Evolutionary conservation across 2,888 invertebrate species (phyloP).

Genomic region (Pediacus dermestoides): DNA sequence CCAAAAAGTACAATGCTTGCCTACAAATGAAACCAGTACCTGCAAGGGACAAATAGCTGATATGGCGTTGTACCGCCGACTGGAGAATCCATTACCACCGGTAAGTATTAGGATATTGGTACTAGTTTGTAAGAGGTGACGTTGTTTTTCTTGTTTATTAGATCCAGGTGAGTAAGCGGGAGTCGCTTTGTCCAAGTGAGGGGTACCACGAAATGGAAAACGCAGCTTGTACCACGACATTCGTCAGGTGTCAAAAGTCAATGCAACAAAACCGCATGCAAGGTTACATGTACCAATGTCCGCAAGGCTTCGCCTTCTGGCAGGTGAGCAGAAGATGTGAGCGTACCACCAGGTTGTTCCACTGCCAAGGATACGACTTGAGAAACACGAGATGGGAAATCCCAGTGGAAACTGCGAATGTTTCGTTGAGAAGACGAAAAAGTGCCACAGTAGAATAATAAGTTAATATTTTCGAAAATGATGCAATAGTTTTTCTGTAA

Average conservation of each 20-base stretch:
- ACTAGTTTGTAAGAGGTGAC: too few species aligned
- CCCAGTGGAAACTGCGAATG: constrained; percentile 55
- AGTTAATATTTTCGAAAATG: constrained; percentile 10
- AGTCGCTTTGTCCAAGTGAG: constrained; percentile 60
- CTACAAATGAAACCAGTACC: constrained; percentile 57
- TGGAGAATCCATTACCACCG: constrained; percentile 55
- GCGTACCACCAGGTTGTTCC: constrained; percentile 57
- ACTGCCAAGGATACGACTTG: constrained; percentile 54
- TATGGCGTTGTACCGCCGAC: constrained; percentile 55
- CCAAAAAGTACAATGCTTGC: constrained; percentile 66
- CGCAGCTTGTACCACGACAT: constrained; percentile 64
- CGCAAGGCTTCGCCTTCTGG: constrained; percentile 73
- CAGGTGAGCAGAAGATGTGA: constrained; percentile 75
- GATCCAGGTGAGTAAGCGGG: constrained; percentile 59
- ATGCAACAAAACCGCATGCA: constrained; percentile 53
- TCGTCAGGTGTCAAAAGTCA: constrained; percentile 65
- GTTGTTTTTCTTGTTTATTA: too few species aligned
- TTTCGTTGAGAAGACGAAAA: constrained; percentile 48
- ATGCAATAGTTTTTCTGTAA: constrained; percentile 6
- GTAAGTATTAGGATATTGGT: constrained; percentile 59
- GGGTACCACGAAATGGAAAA: constrained; percentile 69
- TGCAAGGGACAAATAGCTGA: constrained; percentile 59
- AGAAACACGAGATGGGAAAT: constrained; percentile 54
- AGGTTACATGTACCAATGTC: constrained; percentile 74
- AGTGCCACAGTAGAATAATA: constrained; percentile 22